Base-by-base conservation (phyloP, 37 sponge, comb jelly and placozoan species). In the Tethya wilhelma region DNA sequence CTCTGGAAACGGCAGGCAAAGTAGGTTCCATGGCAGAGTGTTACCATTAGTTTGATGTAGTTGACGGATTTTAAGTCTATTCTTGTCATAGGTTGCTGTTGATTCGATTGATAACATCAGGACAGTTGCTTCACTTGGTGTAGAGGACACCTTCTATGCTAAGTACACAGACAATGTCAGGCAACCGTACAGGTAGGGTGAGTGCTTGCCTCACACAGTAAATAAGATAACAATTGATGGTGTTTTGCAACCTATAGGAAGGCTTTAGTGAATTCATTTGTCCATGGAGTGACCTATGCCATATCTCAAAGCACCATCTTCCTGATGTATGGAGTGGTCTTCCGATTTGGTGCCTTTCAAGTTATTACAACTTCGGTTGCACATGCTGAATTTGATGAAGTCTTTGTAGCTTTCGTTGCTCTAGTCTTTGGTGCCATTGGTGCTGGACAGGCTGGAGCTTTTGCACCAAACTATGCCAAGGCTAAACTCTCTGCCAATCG, bases 81-180 rank as follows among this genome's bases (percentile, higher is more conserved):
- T 37, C 5, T 5, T 26, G 2, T 30, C 17, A 5, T 49, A 93
- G 90, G 45, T 95, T 55, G 73, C 89, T 37, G 68, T 79, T 31
- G 92, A 92, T 4, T 87, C 92, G 25, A 64, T 95, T 26, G 83
- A 89, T 3, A 92, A 95, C 80, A 89, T 95, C 37, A 77, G 90
- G 19, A 95, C 96, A 8, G 96, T 95, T 23, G 90, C 81, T 30
- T 43, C 87, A 1, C 82, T 92, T n/a, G 71, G 81, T 43, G 25
- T 90, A 28, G 90, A 95, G 71, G 79, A 59, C 28, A 88, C 29
- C 56, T 70, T 89, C 38, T 37, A 20, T 43, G 38, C 34, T 0
- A 38, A 68, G 29, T 95, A 89, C 55, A 5, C 73, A 1, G 23
- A 22, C 1, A 34, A 73, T 11, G 32, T 79, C 29, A 67, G 43